Evolutionary conservation across 2,888 invertebrate genomes (phyloP), one percentile per base, ranked within the genome.

Genomic region (Microctonus aethiopoides): DNA sequence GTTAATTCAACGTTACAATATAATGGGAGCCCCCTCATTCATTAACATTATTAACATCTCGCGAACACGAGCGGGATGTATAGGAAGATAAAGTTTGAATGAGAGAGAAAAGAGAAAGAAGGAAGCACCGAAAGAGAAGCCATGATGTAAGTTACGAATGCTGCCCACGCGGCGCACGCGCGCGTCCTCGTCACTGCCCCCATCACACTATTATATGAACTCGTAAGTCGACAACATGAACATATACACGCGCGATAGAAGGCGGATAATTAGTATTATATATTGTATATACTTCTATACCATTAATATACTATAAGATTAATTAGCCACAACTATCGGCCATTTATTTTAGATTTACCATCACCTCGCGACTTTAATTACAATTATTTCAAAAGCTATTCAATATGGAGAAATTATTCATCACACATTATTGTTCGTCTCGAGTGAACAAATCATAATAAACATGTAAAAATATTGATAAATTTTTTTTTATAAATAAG

Each of bases 41-140:
- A 46, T 46, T 46, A 46, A 46, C 46, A 46, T 46, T 46, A 46
- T 46, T 46, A 46, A 46, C 46, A 46, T 46, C 46, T n/a, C 46
- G 16, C 46, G 46, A 16, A 46, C 16, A 46, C 16, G 46, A 46
- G 46, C n/a, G 7, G 16, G 16, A 7, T 16, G 4, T 46, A 16
- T 46, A 16, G n/a, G 9, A 16, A 46, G 46, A 46, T 46, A 16
- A 16, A 46, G 46, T 7, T 29, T 3, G 20, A 46, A 16, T 16
- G 16, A 46, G 9, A 46, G 46, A 16, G 16, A 46, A n/a, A 46
- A 46, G n/a, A 5, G 16, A 46, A 46, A 46, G 46, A 20, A 16
- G 9, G 16, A 46, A 46, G 46, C 46, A 20, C 46, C 16, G 16
- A 46, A 46, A 46, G 46, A 46, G 46, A 46, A 46, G 16, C 46